Evolutionary conservation across 2,888 invertebrate species (phyloP).

Genomic region (Philaethria dido): DNA sequence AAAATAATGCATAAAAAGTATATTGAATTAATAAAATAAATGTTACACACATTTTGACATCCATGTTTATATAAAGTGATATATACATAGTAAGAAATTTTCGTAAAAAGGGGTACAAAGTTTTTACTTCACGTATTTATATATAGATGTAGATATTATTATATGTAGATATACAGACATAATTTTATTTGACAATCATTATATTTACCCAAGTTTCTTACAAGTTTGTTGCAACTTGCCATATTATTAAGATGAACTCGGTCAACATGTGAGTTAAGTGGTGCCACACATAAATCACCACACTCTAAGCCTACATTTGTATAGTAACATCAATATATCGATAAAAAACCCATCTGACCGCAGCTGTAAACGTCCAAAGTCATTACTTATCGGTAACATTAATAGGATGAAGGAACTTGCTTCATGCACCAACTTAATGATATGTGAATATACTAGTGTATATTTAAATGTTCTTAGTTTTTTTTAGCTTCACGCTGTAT

Average conservation of each 20-base stretch:
- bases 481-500: too few species aligned
- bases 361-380: constrained; percentile 61
- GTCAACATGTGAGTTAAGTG: constrained; percentile 16
- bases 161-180: too few species aligned
- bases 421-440: constrained; percentile 55
- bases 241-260: constrained; percentile 7
- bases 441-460: constrained; percentile 46
- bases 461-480: background rate
- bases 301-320: constrained; percentile 53
- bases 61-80: too few species aligned
- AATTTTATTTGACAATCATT: background rate
- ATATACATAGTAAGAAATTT: too few species aligned
- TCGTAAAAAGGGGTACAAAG: too few species aligned
- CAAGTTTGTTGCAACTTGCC: background rate
- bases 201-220: background rate
- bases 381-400: constrained; percentile 74
- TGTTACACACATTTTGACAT: too few species aligned
- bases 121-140: too few species aligned
- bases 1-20: too few species aligned
- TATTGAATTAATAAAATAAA: too few species aligned
- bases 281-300: constrained; percentile 48
- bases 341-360: constrained; percentile 56
- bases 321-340: constrained; percentile 66
- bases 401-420: constrained; percentile 67
- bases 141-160: too few species aligned